Evolutionary conservation across 2,113 vertebrate genomes (phyloP), one percentile per base, ranked within the genome.

Genomic region (Campylomormyrus tamandua): DNA sequence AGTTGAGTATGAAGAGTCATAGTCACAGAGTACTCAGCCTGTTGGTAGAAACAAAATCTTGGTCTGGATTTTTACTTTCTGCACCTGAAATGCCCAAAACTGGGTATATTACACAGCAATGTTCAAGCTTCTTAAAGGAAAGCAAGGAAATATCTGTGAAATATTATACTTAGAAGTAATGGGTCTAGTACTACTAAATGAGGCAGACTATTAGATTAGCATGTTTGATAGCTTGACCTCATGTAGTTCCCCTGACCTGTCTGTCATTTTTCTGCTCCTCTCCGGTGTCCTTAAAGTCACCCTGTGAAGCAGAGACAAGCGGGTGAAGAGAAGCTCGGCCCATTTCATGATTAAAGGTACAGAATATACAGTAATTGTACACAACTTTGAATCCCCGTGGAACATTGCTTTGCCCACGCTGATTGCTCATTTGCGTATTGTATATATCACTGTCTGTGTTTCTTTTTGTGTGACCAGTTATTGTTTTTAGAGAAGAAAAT

Each of bases 251-350:
- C 27, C 10, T 19, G 90, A 96, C 96, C 94, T 96, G 95, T 94
- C 96, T 94, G 92, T 96, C 96, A 11, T 93, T 96, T 90, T 83
- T 95, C 88, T 94, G 93, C 88, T 95, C 95, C 0, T 89, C 88
- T 58, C 92, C 93, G 0, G 86, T 91, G 83, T 92, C 92, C 80
- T 90, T 93, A 50, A 93, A 96, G 92, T 96, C 95, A 21, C 96
- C 96, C 96, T 96, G 91, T n/a, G 39, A 31, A 45, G 87, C 2
- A 24, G 15, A 89, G 3, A 4, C 21, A 8, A 58, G 21, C 35
- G 19, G 35, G 31, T 15, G 31, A 39, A 45, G 39, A 6, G n/a
- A 27, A 31, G 87, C 87, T 1, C 13, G 10, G 31, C 24, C 35
- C 19, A 11, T 58, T 58, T 88, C 74, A 80, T 5, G 35, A 39